Evolutionary conservation across 2,113 vertebrate genomes (phyloP).

Genomic region (Leucosticte australis): DNA sequence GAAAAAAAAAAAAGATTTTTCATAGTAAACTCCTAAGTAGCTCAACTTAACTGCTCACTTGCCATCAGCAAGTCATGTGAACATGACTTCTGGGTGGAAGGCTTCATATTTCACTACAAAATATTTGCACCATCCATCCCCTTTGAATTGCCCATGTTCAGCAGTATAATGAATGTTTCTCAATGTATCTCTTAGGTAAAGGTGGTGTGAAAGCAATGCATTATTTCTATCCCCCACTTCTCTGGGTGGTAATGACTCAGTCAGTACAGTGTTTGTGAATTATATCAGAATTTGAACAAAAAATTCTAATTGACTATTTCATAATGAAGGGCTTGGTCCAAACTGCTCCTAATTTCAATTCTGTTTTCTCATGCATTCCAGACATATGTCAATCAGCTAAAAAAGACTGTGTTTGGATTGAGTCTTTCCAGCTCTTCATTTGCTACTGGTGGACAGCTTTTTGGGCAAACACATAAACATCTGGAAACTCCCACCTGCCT

Average conservation of each 20-base stretch:
- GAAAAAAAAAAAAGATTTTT: background rate
- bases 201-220: background rate
- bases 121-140: background rate
- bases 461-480: background rate
- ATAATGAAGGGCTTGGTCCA: background rate
- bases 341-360: background rate
- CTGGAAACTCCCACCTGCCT: slow-evolving; percentile 38
- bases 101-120: background rate
- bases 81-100: background rate
- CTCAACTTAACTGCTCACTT: background rate
- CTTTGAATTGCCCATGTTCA: background rate
- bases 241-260: background rate
- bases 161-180: background rate
- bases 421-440: slow-evolving; percentile 3
- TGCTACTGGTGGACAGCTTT: background rate
- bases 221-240: background rate
- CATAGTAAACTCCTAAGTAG: background rate
- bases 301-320: background rate
- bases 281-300: background rate
- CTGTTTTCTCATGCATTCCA: background rate
- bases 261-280: background rate
- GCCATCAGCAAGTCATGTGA: background rate
- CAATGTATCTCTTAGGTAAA: background rate
- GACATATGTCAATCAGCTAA: background rate
- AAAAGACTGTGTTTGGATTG: background rate